Percentiles rank a stretch among this genome's conserved stretches.
Conservation (phyloP, 2,797 vertebrate genomes). For the Simalia tracyae region DNA sequence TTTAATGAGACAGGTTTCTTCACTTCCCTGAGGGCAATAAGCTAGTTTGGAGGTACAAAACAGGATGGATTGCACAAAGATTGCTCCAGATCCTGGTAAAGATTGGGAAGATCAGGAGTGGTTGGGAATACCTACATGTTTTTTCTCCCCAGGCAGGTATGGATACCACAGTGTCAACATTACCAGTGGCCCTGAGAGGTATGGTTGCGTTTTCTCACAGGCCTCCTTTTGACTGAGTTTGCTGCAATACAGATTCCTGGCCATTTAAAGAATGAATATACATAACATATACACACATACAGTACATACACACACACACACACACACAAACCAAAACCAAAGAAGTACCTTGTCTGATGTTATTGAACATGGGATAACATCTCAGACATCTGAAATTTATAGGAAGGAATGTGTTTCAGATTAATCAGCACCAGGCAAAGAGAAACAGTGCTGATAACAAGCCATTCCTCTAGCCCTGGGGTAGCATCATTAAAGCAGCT, state of each 20-base stretch:
- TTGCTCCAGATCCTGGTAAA: background rate
- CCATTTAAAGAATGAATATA: conserved; percentile 11
- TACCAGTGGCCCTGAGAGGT: background rate
- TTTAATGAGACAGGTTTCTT: background rate
- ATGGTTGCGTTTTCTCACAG: background rate
- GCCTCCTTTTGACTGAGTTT: conserved; percentile 1
- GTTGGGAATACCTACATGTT: background rate
- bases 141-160: background rate
- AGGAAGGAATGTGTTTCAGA: background rate
- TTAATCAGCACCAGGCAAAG: conserved; percentile 21
- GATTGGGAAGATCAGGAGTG: background rate
- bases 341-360: conserved; percentile 47
- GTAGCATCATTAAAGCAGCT: background rate
- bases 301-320: background rate
- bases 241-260: background rate
- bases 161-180: background rate
- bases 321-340: background rate
- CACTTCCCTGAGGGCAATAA: background rate
- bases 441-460: conserved; percentile 26
- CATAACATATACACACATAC: background rate
- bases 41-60: background rate
- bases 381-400: conserved; percentile 15
- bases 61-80: background rate
- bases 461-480: background rate
- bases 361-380: conserved; percentile 35